Evolutionary conservation across 2,797 vertebrate genomes (phyloP).

Genomic region (Anolis apletophallus): DNA sequence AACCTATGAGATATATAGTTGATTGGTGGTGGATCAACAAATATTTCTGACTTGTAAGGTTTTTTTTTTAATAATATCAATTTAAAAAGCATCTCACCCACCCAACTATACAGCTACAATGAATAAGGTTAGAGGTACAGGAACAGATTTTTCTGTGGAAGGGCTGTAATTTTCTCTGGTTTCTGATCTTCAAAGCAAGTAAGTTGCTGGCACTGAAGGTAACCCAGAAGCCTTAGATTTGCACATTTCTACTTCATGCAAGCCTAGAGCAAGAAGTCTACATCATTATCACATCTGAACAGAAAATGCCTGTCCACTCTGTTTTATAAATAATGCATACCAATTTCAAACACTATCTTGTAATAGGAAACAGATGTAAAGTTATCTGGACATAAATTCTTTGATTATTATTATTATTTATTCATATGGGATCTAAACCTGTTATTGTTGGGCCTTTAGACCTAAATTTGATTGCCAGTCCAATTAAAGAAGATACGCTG

Average conservation of each 20-base stretch:
- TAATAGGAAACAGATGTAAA: neutral
- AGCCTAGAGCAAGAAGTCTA: neutral
- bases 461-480: no score
- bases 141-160: neutral
- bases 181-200: neutral
- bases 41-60: neutral
- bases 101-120: neutral
- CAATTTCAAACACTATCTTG: neutral
- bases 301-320: neutral
- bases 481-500: no score
- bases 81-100: neutral
- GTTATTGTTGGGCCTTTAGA: neutral
- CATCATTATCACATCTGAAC: neutral
- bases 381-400: conserved; percentile 14
- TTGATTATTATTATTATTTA: neutral
- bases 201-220: neutral
- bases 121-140: neutral
- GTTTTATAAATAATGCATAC: neutral
- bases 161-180: neutral
- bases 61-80: neutral
- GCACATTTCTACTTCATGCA: neutral
- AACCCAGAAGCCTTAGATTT: neutral
- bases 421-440: neutral
- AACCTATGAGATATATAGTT: neutral
- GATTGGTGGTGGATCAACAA: neutral